Base-by-base conservation (phyloP, 2,888 invertebrate species). In the Keiferia lycopersicella region DNA sequence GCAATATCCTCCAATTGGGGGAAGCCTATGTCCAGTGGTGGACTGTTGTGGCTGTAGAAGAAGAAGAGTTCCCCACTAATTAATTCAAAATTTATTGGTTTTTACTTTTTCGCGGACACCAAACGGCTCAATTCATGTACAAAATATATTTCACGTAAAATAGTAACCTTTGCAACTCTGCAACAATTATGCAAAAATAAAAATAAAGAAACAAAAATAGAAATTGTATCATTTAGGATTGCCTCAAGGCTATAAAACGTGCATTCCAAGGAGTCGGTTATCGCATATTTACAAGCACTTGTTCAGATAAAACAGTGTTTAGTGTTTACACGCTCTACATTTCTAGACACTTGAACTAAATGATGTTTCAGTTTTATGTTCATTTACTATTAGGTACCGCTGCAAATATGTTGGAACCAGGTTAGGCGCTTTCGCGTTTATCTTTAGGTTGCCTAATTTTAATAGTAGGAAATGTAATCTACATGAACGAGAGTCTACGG, bases 271-370 rank as follows among this genome's bases (percentile, higher is more conserved):
- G 8, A 39, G 8, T 20, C 20, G 18, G 57, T 57, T 38, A 58
- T 57, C 57, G 39, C 20, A 38, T 7, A 38, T 7, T 57, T 16
- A 34, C 57, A 30, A 56, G 56, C 30, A 8, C 18, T 39, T 39
- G 16, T 59, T 39, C 39, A 59, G 41, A 59, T 59, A 41, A 60
- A 22, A 26, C 22, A 6, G 34, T 39, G 14, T 60, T 60, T 67
- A 61, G 61, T 75, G 71, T 75, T 74, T 72, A 72, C 71, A 64
- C 71, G 75, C 70, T 73, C 76, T 16, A 63, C 48, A 63, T 57
- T n/a, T 45, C 57, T 48, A 57, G 41, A 63, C 73, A 75, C 70
- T 72, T 71, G 67, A 53, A 59, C 69, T 66, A 71, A 64, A 67
- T 66, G 62, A 34, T 56, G 30, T 56, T 56, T 56, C 56, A 56